Evolutionary conservation across 92 coral and sea anemone species (phyloP).

Genomic region (Phenganax marumi): DNA sequence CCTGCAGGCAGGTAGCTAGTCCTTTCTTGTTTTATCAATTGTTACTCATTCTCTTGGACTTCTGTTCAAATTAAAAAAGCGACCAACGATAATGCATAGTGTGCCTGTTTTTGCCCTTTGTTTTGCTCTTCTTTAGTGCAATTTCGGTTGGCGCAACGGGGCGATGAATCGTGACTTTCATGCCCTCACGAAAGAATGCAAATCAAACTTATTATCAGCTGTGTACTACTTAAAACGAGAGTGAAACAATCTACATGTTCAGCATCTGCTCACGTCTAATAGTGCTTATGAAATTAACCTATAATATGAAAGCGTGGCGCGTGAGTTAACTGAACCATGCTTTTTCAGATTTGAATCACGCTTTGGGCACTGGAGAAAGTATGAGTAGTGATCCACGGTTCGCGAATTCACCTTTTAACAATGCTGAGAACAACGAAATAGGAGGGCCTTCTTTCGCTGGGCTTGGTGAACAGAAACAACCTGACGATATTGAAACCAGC

Average conservation of each 20-base stretch:
- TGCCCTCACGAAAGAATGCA: too few relatives aligned
- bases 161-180: too few relatives aligned
- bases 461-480: slow-evolving; percentile 21
- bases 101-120: too few relatives aligned
- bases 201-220: too few relatives aligned
- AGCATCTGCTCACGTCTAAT: neutral
- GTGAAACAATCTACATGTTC: neutral
- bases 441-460: slow-evolving; percentile 29
- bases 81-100: too few relatives aligned
- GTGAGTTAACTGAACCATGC: too few relatives aligned
- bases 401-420: slow-evolving; percentile 7
- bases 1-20: slow-evolving; percentile 44
- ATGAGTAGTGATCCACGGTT: slow-evolving; percentile 29
- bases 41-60: too few relatives aligned
- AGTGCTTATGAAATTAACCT: neutral
- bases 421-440: slow-evolving; percentile 4
- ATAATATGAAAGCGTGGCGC: too few relatives aligned
- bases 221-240: too few relatives aligned
- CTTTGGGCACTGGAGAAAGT: slow-evolving; percentile 16
- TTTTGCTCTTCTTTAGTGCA: too few relatives aligned
- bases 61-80: too few relatives aligned
- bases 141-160: too few relatives aligned
- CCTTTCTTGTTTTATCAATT: neutral
- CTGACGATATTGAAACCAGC: neutral
- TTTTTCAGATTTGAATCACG: neutral